Evolutionary conservation across 2,888 invertebrate species (phyloP), one percentile per base, ranked within the genome.

Genomic region (Sarcophaga caerulescens): DNA sequence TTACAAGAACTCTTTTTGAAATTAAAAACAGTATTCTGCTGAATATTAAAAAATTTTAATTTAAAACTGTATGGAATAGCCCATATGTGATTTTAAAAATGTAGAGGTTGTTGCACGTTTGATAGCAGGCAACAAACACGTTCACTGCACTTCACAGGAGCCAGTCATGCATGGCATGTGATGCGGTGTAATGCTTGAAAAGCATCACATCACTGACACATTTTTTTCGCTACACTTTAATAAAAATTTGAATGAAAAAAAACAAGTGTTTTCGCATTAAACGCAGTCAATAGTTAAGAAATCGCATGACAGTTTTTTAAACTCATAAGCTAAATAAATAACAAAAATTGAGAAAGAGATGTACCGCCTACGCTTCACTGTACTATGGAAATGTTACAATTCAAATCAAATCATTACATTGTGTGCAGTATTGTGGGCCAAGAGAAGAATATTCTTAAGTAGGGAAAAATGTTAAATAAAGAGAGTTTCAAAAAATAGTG

Each of bases 111-210:
- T 44, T 83, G 77, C 17, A 68, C 79, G 21, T 69, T 81, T 81
- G 65, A 75, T 70, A 5, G 69, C 60, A 47, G 12, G 60, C 14
- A 60, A 17, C 2, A 23, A n/a, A 69, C 12, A 45, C 10, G 77
- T 21, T 35, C 25, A 21, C 14, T 44, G 4, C n/a, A 11, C n/a
- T 69, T 17, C 10, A 59, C n/a, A 35, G 0, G 65, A 68, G 12
- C 59, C 73, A 80, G 21, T 57, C 83, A 86, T 69, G 69, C 80
- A 59, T 84, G 60, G 81, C 77, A 69, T 81, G 57, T 73, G 45
- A 57, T 63, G 25, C 21, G 17, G 45, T 23, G 25, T 62, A 52
- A 65, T 69, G 44, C 6, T 63, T 69, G 63, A 25, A 45, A 68
- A 76, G 52, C 57, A 78, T 52, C 69, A 60, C 73, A 63, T 80